phyloP scores from a whole-genome alignment of 2,113 vertebrate species.

The Panurus biarmicus region DNA sequence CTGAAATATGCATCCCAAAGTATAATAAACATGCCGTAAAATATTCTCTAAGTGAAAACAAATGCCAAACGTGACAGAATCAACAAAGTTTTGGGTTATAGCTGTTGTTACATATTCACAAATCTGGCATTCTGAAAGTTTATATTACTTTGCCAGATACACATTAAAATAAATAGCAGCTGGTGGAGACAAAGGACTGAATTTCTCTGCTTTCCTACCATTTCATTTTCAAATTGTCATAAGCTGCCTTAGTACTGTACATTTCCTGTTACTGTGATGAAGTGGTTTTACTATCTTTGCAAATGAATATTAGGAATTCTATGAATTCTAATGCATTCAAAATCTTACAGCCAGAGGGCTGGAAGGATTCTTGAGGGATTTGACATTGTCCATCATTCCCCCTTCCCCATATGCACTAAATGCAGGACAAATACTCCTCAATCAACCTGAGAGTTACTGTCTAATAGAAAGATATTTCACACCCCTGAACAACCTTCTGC shows the following conservation, averaged over 20 bases:
- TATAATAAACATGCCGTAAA: not conserved
- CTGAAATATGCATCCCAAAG: not conserved
- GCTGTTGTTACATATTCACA: not conserved
- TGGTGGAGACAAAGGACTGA: not conserved
- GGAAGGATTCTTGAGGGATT: not conserved
- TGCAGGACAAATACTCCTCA: not conserved
- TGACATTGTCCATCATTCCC: not conserved
- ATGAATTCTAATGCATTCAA: not conserved
- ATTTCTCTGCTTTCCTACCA: not conserved
- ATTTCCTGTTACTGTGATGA: not conserved
- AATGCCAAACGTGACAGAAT: not conserved
- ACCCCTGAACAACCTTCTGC: not conserved
- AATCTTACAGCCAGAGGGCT: not conserved
- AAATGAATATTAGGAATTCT: not conserved
- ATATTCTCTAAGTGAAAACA: not conserved
- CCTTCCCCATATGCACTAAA: rapidly evolving
- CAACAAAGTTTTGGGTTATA: not conserved
- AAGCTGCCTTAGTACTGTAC: not conserved
- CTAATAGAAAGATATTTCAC: not conserved
- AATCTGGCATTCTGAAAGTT: not conserved
- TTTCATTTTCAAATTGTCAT: not conserved
- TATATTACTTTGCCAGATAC: not conserved
- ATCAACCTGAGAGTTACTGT: not conserved
- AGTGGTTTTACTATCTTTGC: not conserved
- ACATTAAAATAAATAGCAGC: not conserved